Evolutionary conservation across 2,113 vertebrate genomes (phyloP).

Genomic region (Brachirus orientalis): DNA sequence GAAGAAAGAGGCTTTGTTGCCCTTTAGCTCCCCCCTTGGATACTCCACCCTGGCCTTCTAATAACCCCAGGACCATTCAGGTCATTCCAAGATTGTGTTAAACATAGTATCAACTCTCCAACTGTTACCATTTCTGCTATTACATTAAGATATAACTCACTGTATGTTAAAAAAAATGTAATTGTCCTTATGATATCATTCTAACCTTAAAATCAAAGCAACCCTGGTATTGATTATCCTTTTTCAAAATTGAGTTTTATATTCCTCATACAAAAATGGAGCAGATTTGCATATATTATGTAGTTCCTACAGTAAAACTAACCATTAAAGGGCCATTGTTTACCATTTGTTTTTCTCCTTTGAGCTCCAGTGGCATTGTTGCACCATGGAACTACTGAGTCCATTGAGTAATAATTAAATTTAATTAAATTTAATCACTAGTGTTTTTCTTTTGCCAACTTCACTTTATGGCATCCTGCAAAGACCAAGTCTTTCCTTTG

Average conservation of each 20-base stretch:
- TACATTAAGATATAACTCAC: no score
- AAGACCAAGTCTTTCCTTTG: constrained; percentile 68
- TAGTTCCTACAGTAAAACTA: no score
- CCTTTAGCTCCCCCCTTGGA: constrained; percentile 52
- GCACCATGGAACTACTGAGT: constrained; percentile 26
- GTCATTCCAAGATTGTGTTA: constrained; percentile 53
- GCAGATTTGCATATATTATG: no score
- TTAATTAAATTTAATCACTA: constrained; percentile 43
- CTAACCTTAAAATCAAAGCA: no score
- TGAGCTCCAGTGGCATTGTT: no score
- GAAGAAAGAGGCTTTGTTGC: constrained; percentile 83
- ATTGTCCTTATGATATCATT: no score
- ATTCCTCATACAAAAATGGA: no score
- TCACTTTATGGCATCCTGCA: constrained; percentile 54
- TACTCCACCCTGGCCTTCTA: constrained; percentile 67
- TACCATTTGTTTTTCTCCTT: no score
- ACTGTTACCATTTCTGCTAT: no score
- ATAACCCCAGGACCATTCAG: constrained; percentile 71
- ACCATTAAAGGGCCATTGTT: background rate
- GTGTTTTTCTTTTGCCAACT: constrained; percentile 30
- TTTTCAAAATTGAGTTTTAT: no score
- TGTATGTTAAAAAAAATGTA: no score
- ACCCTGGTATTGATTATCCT: no score
- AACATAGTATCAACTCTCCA: constrained; percentile 5
- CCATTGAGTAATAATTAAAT: constrained; percentile 13